A percentile compares a stretch with the other conserved stretches of the same genome.
Evolutionary conservation across 35 echinoderm and acorn worm species (phyloP).

Genomic region (Acanthaster planci): DNA sequence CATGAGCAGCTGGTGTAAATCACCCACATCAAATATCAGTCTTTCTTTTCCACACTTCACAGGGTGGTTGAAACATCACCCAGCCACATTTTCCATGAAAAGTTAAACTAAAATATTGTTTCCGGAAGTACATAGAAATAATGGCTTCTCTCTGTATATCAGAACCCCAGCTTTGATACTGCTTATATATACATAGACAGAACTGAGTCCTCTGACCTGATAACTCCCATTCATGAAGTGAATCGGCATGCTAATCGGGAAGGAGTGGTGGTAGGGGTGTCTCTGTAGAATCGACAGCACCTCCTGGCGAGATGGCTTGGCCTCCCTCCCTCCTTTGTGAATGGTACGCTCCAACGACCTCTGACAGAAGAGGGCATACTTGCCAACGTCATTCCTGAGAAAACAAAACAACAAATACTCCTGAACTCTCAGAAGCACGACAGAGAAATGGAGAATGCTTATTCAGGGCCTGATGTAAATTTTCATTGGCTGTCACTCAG

Average conservation of each 20-base stretch:
- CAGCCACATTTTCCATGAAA: not conserved
- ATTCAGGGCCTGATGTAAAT: no score
- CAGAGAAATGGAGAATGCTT: no score
- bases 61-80: no score
- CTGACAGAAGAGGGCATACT: constrained; percentile 98
- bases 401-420: not conserved
- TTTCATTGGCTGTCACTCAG: no score
- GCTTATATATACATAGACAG: no score
- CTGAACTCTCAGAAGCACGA: not conserved
- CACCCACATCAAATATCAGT: no score
- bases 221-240: constrained; percentile 93
- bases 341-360: constrained; percentile 82
- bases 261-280: constrained; percentile 91
- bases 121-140: not conserved
- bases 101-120: not conserved
- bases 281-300: constrained; percentile 86
- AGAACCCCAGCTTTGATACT: no score
- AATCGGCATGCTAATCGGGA: constrained; percentile 93
- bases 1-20: no score
- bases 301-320: constrained; percentile 84
- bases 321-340: constrained; percentile 79
- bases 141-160: no score
- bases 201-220: constrained; percentile 52
- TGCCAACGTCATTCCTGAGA: constrained; percentile 82
- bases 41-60: no score